Evolutionary conservation across 1,140 invertebrate genomes (phyloP).

Genomic region (Piezodorus guildinii): DNA sequence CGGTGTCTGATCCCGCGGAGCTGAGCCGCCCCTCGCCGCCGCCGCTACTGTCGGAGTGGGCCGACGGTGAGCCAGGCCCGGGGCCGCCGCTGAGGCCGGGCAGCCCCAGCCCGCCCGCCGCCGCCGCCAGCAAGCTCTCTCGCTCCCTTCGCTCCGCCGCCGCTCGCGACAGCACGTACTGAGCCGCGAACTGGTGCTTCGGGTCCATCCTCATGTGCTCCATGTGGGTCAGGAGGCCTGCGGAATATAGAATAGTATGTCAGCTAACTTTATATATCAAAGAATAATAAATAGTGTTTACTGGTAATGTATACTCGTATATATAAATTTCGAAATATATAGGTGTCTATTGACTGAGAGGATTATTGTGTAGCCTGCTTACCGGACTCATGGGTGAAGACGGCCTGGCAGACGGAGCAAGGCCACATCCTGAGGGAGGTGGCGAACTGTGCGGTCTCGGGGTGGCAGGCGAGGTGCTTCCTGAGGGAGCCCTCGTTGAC

Average conservation of each 20-base stretch:
- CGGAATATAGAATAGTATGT: conserved; percentile 22
- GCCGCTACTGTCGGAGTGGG: conserved; percentile 53
- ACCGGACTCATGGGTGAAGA: conserved; percentile 90
- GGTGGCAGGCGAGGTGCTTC: conserved; percentile 84
- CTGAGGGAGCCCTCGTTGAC: conserved; percentile 85
- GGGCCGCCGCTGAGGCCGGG: conserved; percentile 25
- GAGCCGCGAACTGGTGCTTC: conserved; percentile 89
- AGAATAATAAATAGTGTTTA: no score
- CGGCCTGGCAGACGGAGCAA: conserved; percentile 84
- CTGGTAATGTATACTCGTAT: no score
- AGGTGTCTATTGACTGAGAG: no score
- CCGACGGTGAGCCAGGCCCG: conserved; percentile 49
- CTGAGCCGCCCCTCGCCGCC: conserved; percentile 58
- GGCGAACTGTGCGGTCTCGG: conserved; percentile 76
- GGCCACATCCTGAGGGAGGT: conserved; percentile 84
- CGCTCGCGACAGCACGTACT: conserved; percentile 79
- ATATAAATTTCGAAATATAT: no score
- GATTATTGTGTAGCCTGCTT: conserved; percentile 32
- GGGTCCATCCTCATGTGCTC: conserved; percentile 94
- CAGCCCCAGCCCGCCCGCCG: conserved; percentile 38
- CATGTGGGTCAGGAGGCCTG: conserved; percentile 85
- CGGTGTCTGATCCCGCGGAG: conserved; percentile 55
- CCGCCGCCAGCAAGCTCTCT: conserved; percentile 60
- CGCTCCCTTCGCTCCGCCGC: conserved; percentile 78
- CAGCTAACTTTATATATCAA: no score